phyloP scores from a whole-genome alignment of 2,113 vertebrate genomes.

The Dromiciops gliroides region DNA sequence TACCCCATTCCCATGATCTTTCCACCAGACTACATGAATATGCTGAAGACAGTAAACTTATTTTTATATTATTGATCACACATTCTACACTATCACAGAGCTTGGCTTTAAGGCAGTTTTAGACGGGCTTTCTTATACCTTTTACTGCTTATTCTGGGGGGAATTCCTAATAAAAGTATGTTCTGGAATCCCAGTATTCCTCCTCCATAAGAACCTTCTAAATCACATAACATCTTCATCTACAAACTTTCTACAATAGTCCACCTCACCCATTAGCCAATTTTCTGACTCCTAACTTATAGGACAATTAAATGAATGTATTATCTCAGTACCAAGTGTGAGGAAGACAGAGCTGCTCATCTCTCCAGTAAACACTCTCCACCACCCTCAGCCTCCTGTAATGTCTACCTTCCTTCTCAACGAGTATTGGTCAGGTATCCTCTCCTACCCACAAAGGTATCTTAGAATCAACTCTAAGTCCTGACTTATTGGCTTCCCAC shows the following conservation, averaged over 20 bases:
- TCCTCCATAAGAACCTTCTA: slow-evolving; percentile 24
- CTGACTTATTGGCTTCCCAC: slow-evolving; percentile 9
- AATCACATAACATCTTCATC: slow-evolving; percentile 14
- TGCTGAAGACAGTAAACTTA: slow-evolving; percentile 35
- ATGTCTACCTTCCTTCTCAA: slow-evolving; percentile 24
- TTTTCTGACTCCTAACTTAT: slow-evolving; percentile 30
- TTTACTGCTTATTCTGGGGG: slow-evolving; percentile 39
- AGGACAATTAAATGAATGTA: slow-evolving; percentile 12
- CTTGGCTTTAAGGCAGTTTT: slow-evolving; percentile 27
- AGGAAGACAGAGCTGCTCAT: slow-evolving; percentile 7
- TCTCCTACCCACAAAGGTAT: slow-evolving; percentile 12
- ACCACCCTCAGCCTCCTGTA: slow-evolving; percentile 20
- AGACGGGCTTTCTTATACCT: slow-evolving; percentile 43
- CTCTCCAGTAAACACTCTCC: background rate
- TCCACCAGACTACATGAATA: slow-evolving; percentile 42
- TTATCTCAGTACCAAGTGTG: slow-evolving; percentile 21
- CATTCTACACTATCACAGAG: slow-evolving; percentile 40
- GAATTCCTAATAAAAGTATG: slow-evolving; percentile 35
- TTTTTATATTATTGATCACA: slow-evolving; percentile 11
- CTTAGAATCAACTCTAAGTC: slow-evolving; percentile 35
- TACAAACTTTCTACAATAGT: slow-evolving; percentile 44
- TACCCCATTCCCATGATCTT: slow-evolving; percentile 33
- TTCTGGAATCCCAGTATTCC: slow-evolving; percentile 11
- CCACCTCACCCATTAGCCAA: background rate
- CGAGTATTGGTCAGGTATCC: background rate